A percentile compares a stretch with the other conserved stretches of the same genome.
phyloP scores from a whole-genome alignment of 2,888 invertebrate genomes.

The Clusia tigrina region DNA sequence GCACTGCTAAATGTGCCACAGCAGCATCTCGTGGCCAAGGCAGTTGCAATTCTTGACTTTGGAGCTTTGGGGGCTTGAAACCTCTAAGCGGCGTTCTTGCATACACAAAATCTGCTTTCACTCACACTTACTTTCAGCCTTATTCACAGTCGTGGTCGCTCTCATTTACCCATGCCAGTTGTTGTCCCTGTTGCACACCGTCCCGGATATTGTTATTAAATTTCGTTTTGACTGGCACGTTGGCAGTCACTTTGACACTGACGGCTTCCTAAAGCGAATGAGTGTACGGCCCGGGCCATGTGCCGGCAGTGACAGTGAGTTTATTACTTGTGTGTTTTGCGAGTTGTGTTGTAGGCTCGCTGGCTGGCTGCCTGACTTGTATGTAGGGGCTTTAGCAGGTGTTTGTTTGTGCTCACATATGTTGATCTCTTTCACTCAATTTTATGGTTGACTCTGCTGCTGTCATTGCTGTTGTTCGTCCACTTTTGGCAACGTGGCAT shows the following conservation, averaged over 20 bases:
- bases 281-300: neutral
- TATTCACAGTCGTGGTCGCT: neutral
- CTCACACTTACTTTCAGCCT: neutral
- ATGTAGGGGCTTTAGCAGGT: neutral
- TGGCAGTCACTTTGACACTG: slow-evolving; percentile 59
- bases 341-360: no score
- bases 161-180: neutral
- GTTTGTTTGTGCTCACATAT: neutral
- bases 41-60: no score
- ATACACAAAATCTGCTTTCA: neutral
- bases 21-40: no score
- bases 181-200: neutral
- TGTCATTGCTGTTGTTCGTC: neutral
- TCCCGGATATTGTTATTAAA: neutral
- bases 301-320: slow-evolving; percentile 1
- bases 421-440: slow-evolving; percentile 8
- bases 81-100: neutral
- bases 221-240: slow-evolving; percentile 56
- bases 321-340: neutral
- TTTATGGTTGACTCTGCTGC: neutral
- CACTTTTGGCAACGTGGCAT: neutral
- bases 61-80: neutral
- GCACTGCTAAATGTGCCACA: no score
- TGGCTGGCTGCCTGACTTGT: neutral
- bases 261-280: slow-evolving; percentile 49